Evolutionary conservation across 2,797 vertebrate species (phyloP).

Genomic region (Pempheris klunzingeri): DNA sequence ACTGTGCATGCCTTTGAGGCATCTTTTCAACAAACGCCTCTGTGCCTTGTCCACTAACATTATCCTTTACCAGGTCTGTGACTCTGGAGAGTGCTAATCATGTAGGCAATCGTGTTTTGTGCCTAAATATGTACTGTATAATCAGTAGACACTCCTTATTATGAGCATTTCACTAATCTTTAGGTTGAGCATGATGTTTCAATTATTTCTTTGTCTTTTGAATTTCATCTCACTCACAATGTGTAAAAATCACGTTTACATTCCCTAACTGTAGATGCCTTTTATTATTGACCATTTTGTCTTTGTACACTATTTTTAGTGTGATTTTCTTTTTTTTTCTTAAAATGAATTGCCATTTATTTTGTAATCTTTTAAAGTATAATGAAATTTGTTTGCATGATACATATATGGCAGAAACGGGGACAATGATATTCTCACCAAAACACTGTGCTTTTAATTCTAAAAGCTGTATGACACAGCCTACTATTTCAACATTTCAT

Average conservation of each 20-base stretch:
- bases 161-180: constrained; percentile 44
- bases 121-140: constrained; percentile 30
- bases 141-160: constrained; percentile 34
- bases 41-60: constrained; percentile 55
- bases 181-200: not conserved
- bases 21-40: constrained; percentile 25
- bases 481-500: constrained; percentile 18
- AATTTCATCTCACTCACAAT: constrained; percentile 43
- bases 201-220: constrained; percentile 40
- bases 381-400: constrained; percentile 33
- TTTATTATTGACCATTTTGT: constrained; percentile 37
- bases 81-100: constrained; percentile 27
- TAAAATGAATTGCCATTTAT: constrained; percentile 17
- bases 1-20: constrained; percentile 29
- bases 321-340: constrained; percentile 9
- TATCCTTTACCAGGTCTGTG: constrained; percentile 33
- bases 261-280: constrained; percentile 23
- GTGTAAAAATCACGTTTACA: constrained; percentile 42
- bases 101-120: constrained; percentile 16
- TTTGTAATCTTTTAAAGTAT: constrained; percentile 42
- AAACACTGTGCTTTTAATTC: constrained; percentile 41
- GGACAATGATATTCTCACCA: constrained; percentile 6
- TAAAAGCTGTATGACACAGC: constrained; percentile 35
- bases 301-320: constrained; percentile 17
- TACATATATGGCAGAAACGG: not conserved